phyloP scores from a whole-genome alignment of 2,888 invertebrate genomes.

The Macrostomum cliftonense region DNA sequence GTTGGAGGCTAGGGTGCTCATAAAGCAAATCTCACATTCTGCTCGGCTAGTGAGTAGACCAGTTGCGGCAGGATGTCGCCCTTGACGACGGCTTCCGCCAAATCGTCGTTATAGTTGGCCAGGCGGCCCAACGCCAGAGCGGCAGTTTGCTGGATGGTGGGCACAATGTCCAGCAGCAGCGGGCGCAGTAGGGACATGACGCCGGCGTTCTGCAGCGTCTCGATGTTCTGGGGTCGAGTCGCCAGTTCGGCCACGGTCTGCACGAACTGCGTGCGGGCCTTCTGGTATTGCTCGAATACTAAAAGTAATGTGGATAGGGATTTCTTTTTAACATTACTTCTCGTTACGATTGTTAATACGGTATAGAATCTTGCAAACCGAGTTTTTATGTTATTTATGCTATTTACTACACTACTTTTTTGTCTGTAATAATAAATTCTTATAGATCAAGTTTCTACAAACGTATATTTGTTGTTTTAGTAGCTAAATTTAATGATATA shows the following conservation, averaged over 20 bases:
- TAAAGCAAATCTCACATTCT: slow-evolving; percentile 33
- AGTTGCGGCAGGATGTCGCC: slow-evolving; percentile 45
- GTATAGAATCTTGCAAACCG: too few species aligned
- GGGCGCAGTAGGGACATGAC: slow-evolving; percentile 50
- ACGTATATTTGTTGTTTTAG: too few species aligned
- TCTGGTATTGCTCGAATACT: slow-evolving; percentile 59
- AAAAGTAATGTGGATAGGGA: too few species aligned
- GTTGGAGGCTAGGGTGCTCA: too few species aligned
- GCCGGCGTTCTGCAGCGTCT: slow-evolving; percentile 44
- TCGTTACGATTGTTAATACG: too few species aligned
- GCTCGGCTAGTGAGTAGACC: slow-evolving; percentile 39
- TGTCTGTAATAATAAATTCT: too few species aligned
- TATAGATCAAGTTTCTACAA: too few species aligned
- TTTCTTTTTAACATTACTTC: too few species aligned
- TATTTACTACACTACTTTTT: too few species aligned
- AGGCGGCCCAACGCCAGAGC: slow-evolving; percentile 55
- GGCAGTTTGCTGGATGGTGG: slow-evolving; percentile 57
- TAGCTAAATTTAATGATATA: too few species aligned
- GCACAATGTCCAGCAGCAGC: slow-evolving; percentile 51
- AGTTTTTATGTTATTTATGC: too few species aligned
- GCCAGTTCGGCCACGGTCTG: slow-evolving; percentile 58
- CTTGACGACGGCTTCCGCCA: slow-evolving; percentile 48
- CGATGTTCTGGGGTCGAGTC: slow-evolving; percentile 51
- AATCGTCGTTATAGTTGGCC: slow-evolving; percentile 50
- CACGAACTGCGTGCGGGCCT: slow-evolving; percentile 53